Base-by-base conservation (phyloP, 2,797 vertebrate species). In the Sebastes taczanowskii region DNA sequence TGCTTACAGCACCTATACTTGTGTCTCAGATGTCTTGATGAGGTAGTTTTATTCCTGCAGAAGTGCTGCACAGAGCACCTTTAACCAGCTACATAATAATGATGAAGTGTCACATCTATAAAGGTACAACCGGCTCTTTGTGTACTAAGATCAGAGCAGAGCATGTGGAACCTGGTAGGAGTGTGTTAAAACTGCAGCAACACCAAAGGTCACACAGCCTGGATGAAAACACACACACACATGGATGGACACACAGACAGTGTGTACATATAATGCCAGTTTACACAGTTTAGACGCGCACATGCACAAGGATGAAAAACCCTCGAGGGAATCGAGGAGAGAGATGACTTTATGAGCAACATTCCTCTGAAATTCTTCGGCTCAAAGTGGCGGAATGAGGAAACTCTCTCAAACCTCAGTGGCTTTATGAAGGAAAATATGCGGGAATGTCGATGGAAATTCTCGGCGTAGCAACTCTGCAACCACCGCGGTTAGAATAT, bases 311-410 rank as follows among this genome's bases (percentile, higher is more conserved):
- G 38, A 80, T 53, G 1, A 27, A 23, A 35, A 63, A 25, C 32
- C 6, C 34, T 29, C 4, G 35, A 52, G 78, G 64, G 86, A 74
- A 53, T 34, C 1, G 53, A 76, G 46, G 25, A 63, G 64, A 77
- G 82, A 68, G 70, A 88, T 71, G 69, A 77, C 73, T 90, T 88
- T 78, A 87, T 81, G 84, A 89, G 85, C 67, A 46, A 35, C 88
- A 88, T 91, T 94, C 87, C 81, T 91, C 83, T 84, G 80, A 87
- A 87, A 91, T 92, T 89, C 86, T 81, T 89, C 78, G 11, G 86
- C 83, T 90, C 77, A 86, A 77, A 82, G 87, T 7, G 81, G 70
- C 49, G 63, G 86, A 91, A 88, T 23, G 60, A 78, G 52, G 74
- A 74, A 66, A 70, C 20, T 52, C 16, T 56, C 22, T 38, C 20